Conservation (phyloP, 92 coral and sea anemone species). For the Diadumene lineata region DNA sequence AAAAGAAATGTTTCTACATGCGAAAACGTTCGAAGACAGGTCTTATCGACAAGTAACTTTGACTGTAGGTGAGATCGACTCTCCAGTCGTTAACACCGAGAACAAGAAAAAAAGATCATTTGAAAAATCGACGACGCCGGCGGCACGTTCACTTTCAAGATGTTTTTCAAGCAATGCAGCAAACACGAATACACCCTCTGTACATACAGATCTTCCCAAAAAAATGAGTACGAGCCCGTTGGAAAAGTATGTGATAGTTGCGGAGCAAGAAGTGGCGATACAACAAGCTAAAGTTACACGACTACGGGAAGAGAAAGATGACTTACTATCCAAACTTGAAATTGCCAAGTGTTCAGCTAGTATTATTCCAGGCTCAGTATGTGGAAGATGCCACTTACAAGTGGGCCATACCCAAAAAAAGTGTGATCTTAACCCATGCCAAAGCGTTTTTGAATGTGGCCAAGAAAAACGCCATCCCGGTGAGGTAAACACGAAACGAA, state of each 20-base stretch:
- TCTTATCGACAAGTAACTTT: conserved; percentile 1
- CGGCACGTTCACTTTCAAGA: conserved; percentile 10
- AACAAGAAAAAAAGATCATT: too few species aligned
- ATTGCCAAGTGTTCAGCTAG: conserved; percentile 18
- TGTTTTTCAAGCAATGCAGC: conserved; percentile 6
- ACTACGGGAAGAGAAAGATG: conserved; percentile 6
- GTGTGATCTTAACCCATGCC: conserved; percentile 26
- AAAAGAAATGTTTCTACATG: conserved; percentile 3
- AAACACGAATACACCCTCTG: not conserved
- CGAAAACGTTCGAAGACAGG: conserved; percentile 15
- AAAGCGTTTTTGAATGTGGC: conserved; percentile 40
- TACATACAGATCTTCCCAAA: conserved; percentile 1
- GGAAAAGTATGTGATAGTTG: not conserved
- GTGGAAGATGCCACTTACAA: not conserved
- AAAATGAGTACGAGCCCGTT: not conserved
- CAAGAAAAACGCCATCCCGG: conserved; percentile 40
- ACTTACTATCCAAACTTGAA: not conserved
- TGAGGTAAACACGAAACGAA: conserved; percentile 20
- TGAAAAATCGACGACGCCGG: not conserved
- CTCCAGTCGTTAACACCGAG: not conserved
- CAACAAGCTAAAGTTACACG: not conserved
- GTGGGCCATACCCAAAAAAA: conserved; percentile 12
- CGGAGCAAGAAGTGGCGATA: conserved; percentile 4
- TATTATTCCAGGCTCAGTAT: not conserved
- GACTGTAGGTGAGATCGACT: conserved; percentile 6